A percentile compares a stretch with the other conserved stretches of the same genome.
These are phyloP conservation scores for Melipona bicolor DNA, from an alignment of 2,888 invertebrate genomes.

Conservation along the genomic window DNA sequence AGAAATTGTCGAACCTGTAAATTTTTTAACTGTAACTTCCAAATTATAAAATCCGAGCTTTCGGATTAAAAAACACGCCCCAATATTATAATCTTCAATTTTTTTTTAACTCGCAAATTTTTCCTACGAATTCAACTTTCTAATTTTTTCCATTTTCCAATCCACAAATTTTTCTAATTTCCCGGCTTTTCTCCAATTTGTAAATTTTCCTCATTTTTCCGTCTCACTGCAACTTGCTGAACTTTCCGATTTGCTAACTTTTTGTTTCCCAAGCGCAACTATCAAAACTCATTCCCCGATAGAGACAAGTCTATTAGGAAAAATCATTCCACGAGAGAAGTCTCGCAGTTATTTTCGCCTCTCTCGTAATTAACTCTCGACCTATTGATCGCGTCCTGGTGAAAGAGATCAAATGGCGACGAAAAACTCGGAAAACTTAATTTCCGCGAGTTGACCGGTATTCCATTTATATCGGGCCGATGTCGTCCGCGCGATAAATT, in stretches of 20 bases:
- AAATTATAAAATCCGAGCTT: too few relatives aligned
- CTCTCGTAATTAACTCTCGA: not conserved
- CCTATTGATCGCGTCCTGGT: not conserved
- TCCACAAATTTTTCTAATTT: not conserved
- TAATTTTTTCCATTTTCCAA: not conserved
- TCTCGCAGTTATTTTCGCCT: too few relatives aligned
- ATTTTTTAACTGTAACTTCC: too few relatives aligned
- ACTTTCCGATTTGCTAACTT: not conserved
- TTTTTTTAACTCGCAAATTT: too few relatives aligned
- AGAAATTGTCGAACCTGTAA: too few relatives aligned
- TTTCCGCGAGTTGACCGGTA: constrained; percentile 8
- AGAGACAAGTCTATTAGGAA: too few relatives aligned
- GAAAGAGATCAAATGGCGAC: constrained; percentile 8
- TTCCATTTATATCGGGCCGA: not conserved
- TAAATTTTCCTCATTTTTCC: too few relatives aligned
- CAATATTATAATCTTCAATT: too few relatives aligned
- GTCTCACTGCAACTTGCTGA: not conserved
- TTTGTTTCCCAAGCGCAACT: not conserved
- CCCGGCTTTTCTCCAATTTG: not conserved
- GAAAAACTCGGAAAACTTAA: constrained; percentile 23
- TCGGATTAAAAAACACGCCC: too few relatives aligned
- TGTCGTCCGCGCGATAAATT: constrained; percentile 26
- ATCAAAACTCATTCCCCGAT: too few relatives aligned
- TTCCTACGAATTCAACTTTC: too few relatives aligned
- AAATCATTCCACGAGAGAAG: too few relatives aligned